Evolutionary conservation across 37 sponge, comb jelly and placozoan genomes (phyloP).

Genomic region (Ianthella basta): DNA sequence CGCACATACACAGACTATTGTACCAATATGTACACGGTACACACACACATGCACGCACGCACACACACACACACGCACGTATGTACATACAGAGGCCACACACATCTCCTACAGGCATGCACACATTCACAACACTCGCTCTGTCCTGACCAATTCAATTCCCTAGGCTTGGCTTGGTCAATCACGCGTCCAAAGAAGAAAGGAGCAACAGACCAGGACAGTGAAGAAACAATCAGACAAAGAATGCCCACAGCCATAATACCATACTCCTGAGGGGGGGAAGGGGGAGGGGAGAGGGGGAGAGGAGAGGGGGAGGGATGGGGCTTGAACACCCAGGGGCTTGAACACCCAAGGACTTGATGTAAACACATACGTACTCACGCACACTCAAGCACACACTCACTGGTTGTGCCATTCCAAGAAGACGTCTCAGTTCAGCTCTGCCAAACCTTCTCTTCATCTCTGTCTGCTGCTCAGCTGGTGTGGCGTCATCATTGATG

Average conservation of each 20-base stretch:
- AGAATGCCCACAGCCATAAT: slow-evolving; percentile 55
- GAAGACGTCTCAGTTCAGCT: slow-evolving; percentile 53
- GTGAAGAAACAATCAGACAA: slow-evolving; percentile 52
- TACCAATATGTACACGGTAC: too few species aligned
- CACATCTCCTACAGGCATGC: background rate
- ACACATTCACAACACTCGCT: background rate
- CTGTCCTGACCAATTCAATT: slow-evolving; percentile 40
- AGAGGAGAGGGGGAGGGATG: too few species aligned
- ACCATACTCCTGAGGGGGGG: slow-evolving; percentile 60
- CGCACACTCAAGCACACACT: slow-evolving; percentile 28
- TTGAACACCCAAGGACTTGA: background rate
- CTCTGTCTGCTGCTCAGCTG: slow-evolving; percentile 13
- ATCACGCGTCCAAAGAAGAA: slow-evolving; percentile 81
- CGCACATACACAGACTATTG: too few species aligned
- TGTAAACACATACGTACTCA: background rate
- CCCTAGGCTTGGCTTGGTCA: slow-evolving; percentile 45
- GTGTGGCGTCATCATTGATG: slow-evolving; percentile 22
- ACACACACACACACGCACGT: background rate
- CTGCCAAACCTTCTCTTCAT: slow-evolving; percentile 12
- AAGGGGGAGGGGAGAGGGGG: background rate
- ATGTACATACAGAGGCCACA: background rate
- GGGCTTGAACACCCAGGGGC: background rate
- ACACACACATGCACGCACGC: background rate
- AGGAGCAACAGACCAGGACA: slow-evolving; percentile 55
- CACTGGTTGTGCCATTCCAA: slow-evolving; percentile 59